Base-by-base conservation (phyloP, 2,797 vertebrate species). In the Zenarchopterus dispar region DNA sequence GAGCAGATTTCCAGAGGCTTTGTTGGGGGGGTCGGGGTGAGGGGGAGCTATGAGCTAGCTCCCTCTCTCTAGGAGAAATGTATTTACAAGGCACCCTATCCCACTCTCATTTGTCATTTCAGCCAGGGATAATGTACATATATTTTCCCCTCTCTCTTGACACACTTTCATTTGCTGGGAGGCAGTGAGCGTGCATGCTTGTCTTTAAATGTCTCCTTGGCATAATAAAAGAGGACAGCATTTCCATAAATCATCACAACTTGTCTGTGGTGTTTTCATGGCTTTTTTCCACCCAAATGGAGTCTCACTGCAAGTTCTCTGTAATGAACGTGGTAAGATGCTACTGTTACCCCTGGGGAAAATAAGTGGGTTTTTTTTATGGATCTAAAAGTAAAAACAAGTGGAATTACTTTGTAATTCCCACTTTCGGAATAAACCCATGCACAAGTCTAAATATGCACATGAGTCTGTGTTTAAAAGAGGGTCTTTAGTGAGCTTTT, bases 1-100 rank as follows among this genome's bases (percentile, higher is more conserved):
- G 84, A 88, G 81, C 80, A 82, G 78, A 82, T 90, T 89, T 89
- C 64, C 78, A 78, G 56, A 51, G 72, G 83, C 80, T 85, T 81
- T 85, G 77, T 62, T 75, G 62, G 57, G 52, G 6, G 46, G 33
- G 6, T 75, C 60, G 59, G 52, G 46, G 33, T 5, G 62, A 55
- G 52, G 43, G 28, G 6, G 7, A 36, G 57, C 76, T 79, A 70
- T 33, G 70, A 73, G 68, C 53, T 42, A 53, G 75, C 69, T 41
- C 58, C 47, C 31, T 73, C 70, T 80, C 63, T 64, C 64, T 42
- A 18, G 52, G 70, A 81, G 61, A 74, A 89, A 83, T 85, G 64
- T 90, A 88, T 91, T 88, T 86, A 85, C 87, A 82, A 73, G 62
- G 2, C 67, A 28, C 63, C 76, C 81, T n/a, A 60, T 71, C 47